Conservation (phyloP, 2,797 vertebrate genomes). For the Botia kubotai region DNA sequence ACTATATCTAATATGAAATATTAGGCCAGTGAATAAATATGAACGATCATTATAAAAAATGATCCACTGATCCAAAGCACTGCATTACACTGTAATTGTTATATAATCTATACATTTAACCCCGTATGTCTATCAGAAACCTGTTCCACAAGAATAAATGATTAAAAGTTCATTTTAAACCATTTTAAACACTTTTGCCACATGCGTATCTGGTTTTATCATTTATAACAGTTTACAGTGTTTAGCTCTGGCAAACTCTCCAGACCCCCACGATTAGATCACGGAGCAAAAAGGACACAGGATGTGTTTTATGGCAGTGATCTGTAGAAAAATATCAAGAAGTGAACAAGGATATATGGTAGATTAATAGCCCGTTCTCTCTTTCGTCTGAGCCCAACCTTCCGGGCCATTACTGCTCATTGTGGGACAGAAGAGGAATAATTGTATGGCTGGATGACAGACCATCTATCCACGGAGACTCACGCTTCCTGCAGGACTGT, state of each 20-base stretch:
- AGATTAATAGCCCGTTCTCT: slow-evolving; percentile 55
- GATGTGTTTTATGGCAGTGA: slow-evolving; percentile 57
- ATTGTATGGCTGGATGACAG: slow-evolving; percentile 64
- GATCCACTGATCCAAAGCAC: too few species aligned
- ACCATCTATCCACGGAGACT: slow-evolving; percentile 64
- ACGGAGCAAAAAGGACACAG: slow-evolving; percentile 49
- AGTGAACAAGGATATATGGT: slow-evolving; percentile 51
- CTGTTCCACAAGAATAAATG: too few species aligned
- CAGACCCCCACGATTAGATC: slow-evolving; percentile 47
- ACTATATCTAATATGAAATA: too few species aligned
- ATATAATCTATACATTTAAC: too few species aligned
- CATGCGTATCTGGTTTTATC: slow-evolving; percentile 14
- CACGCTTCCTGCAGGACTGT: slow-evolving; percentile 59
- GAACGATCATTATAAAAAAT: too few species aligned
- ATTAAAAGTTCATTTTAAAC: too few species aligned
- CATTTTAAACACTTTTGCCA: neutral
- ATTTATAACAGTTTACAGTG: slow-evolving; percentile 41
- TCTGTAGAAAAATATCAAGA: slow-evolving; percentile 57
- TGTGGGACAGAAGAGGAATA: slow-evolving; percentile 63
- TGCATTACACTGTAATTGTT: too few species aligned
- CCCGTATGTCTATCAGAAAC: too few species aligned
- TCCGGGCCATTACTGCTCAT: slow-evolving; percentile 63
- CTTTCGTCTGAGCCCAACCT: slow-evolving; percentile 55
- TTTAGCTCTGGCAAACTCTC: slow-evolving; percentile 52
- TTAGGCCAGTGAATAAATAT: too few species aligned